A percentile compares a stretch with the other conserved stretches of the same genome.
Conservation (phyloP, 2,888 invertebrate species). For the Tachina grossa region DNA sequence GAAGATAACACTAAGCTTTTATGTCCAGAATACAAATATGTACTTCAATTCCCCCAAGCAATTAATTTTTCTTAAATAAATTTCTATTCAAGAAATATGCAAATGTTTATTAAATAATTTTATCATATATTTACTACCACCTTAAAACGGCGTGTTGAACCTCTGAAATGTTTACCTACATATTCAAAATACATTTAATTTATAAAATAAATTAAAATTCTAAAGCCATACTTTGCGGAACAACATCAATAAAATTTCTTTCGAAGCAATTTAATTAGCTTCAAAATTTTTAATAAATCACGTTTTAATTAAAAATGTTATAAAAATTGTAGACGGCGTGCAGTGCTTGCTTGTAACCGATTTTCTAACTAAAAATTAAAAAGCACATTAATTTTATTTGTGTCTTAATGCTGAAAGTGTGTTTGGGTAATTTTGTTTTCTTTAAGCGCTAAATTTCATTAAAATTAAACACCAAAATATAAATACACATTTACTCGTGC, state of each 20-base stretch:
- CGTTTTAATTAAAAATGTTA: slow-evolving; percentile 3
- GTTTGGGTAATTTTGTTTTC: slow-evolving; percentile 13
- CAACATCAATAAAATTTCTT: background rate
- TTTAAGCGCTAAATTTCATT: slow-evolving; percentile 59
- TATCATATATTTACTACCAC: no score
- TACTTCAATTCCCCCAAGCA: no score
- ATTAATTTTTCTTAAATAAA: no score
- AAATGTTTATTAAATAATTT: no score
- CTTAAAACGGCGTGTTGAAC: no score
- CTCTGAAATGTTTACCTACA: no score
- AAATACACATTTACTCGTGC: background rate
- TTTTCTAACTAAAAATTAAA: slow-evolving; percentile 23
- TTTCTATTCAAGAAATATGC: no score
- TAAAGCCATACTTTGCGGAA: background rate
- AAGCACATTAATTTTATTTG: slow-evolving; percentile 44
- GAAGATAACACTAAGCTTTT: no score
- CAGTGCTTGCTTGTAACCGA: background rate
- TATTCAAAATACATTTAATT: no score
- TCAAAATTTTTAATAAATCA: background rate
- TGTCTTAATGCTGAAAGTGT: slow-evolving; percentile 5
- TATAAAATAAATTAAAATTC: background rate
- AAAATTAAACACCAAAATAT: slow-evolving; percentile 44
- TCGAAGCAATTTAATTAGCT: background rate
- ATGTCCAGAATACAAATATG: no score
- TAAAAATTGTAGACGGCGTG: background rate